These are phyloP conservation scores for Nomada fabriciana DNA, from an alignment of 2,888 invertebrate species.

Conservation along the genomic window DNA sequence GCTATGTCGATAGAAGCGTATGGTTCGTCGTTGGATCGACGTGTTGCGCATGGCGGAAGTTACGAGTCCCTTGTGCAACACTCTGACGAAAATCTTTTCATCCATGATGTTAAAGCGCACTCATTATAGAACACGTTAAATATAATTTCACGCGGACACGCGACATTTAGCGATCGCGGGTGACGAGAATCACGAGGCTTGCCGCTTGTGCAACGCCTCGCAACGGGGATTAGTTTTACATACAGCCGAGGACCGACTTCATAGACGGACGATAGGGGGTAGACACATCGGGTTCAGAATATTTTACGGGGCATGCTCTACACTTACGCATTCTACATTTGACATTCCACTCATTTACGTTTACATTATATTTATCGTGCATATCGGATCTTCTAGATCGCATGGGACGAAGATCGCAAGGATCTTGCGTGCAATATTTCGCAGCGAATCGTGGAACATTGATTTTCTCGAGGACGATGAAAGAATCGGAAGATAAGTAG, in stretches of 20 bases:
- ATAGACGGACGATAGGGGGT: conserved; percentile 5
- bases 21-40: background rate
- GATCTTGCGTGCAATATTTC: conserved; percentile 62
- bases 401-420: conserved; percentile 55
- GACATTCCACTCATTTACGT: conserved; percentile 47
- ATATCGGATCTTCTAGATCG: conserved; percentile 57
- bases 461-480: conserved; percentile 40
- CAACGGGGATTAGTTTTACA: conserved; percentile 34
- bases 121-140: conserved; percentile 60
- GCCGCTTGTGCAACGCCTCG: conserved; percentile 53
- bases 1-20: background rate
- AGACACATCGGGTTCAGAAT: conserved; percentile 20
- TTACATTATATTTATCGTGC: conserved; percentile 53
- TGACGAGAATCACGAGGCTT: conserved; percentile 58
- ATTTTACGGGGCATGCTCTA: conserved; percentile 35
- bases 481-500: background rate
- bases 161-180: conserved; percentile 44
- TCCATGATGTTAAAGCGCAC: conserved; percentile 39
- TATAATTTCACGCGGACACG: conserved; percentile 59
- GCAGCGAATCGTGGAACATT: conserved; percentile 49
- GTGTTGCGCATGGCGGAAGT: conserved; percentile 27
- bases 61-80: conserved; percentile 48
- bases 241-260: conserved; percentile 27
- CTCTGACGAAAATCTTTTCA: conserved; percentile 31
- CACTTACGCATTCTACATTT: conserved; percentile 31